phyloP scores from a whole-genome alignment of 2,797 vertebrate species.

The Cercopithecus neglectus region DNA sequence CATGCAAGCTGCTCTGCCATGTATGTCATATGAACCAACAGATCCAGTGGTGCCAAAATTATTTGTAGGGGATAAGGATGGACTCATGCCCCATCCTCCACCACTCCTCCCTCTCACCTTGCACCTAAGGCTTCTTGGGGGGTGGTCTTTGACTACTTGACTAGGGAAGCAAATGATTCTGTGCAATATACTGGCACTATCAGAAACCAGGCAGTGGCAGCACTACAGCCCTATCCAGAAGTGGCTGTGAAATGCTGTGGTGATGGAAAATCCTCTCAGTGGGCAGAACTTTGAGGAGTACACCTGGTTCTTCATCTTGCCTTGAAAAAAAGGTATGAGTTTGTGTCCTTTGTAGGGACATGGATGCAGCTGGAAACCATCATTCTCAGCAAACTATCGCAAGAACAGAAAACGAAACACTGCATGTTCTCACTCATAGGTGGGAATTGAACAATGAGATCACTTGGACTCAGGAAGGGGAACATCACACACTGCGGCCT shows the following conservation, averaged over 20 bases:
- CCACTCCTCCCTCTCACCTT: not conserved
- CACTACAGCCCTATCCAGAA: not conserved
- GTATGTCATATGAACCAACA: not conserved
- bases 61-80: not conserved
- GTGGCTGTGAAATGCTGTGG: not conserved
- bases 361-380: too few relatives aligned
- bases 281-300: not conserved
- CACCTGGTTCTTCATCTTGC: not conserved
- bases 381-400: too few relatives aligned
- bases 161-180: not conserved
- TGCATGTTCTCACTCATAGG: too few relatives aligned
- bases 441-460: too few relatives aligned
- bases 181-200: not conserved
- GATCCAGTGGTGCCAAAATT: not conserved
- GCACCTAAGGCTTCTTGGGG: too few relatives aligned
- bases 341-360: too few relatives aligned
- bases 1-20: not conserved
- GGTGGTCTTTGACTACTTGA: not conserved
- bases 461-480: too few relatives aligned
- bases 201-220: too few relatives aligned
- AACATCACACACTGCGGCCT: too few relatives aligned
- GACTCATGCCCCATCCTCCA: not conserved
- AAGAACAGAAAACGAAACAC: too few relatives aligned
- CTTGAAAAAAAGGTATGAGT: not conserved
- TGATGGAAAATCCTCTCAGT: not conserved